Conservation (phyloP, 2,113 vertebrate genomes). For the Miniopterus natalensis region DNA sequence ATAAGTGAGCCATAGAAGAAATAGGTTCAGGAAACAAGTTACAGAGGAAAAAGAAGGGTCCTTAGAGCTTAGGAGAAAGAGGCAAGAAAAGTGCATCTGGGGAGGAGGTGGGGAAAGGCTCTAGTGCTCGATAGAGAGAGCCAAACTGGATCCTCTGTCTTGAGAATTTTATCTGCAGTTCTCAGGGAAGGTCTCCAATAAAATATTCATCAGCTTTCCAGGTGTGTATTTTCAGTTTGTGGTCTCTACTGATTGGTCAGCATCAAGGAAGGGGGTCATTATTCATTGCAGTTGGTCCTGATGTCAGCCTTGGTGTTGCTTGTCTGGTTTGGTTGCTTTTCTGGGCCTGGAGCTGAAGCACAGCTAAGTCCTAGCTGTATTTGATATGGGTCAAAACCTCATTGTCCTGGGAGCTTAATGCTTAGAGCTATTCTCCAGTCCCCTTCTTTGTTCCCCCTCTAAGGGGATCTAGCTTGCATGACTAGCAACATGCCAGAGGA, state of each 20-base stretch:
- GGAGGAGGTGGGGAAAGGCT: too few species aligned
- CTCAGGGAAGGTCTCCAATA: too few species aligned
- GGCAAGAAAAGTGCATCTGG: too few species aligned
- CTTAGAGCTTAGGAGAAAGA: too few species aligned
- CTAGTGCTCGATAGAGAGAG: too few species aligned
- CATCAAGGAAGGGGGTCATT: neutral
- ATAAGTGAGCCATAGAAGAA: too few species aligned
- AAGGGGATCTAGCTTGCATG: too few species aligned
- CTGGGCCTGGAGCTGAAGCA: neutral
- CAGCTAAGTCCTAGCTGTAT: neutral
- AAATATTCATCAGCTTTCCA: neutral
- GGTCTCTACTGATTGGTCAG: neutral
- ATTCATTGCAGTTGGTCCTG: neutral
- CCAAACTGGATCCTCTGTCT: too few species aligned
- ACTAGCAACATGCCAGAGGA: neutral
- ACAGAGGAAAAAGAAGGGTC: too few species aligned
- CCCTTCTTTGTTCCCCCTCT: too few species aligned
- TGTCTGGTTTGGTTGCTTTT: neutral
- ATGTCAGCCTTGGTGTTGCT: neutral
- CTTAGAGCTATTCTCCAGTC: neutral
- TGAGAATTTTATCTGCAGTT: too few species aligned
- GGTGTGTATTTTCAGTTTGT: neutral
- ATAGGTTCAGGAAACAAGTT: too few species aligned
- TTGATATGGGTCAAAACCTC: neutral
- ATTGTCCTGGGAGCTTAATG: neutral